Conservation (phyloP, 2,797 vertebrate genomes). For the Betta splendens region DNA sequence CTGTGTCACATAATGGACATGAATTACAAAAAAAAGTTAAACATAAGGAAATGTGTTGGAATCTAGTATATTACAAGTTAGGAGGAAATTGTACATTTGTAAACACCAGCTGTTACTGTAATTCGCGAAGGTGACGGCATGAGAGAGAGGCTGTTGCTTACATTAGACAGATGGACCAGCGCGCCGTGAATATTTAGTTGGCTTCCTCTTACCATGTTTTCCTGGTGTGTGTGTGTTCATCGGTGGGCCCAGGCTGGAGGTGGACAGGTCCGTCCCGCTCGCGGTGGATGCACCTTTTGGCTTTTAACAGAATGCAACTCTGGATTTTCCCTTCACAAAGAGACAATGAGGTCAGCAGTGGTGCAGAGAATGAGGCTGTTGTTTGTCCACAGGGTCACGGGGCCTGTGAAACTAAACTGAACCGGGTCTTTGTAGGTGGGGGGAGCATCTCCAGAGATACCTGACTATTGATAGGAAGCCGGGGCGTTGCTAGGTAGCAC, state of each 20-base stretch:
- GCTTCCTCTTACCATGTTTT: slow-evolving; percentile 79
- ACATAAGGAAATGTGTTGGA: slow-evolving; percentile 2
- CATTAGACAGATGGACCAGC: slow-evolving; percentile 29
- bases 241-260: slow-evolving; percentile 57
- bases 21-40: background rate
- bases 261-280: slow-evolving; percentile 58
- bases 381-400: slow-evolving; percentile 79
- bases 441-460: slow-evolving; percentile 81
- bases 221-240: slow-evolving; percentile 66
- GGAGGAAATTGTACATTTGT: slow-evolving; percentile 1
- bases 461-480: slow-evolving; percentile 69
- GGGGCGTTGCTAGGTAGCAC: slow-evolving; percentile 71
- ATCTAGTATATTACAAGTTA: background rate
- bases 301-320: slow-evolving; percentile 84
- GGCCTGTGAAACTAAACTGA: slow-evolving; percentile 77
- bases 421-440: slow-evolving; percentile 79
- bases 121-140: slow-evolving; percentile 6
- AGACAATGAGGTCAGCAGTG: slow-evolving; percentile 87
- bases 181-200: slow-evolving; percentile 22
- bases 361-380: slow-evolving; percentile 85
- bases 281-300: slow-evolving; percentile 66
- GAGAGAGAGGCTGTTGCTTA: slow-evolving; percentile 13
- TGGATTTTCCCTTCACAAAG: slow-evolving; percentile 85
- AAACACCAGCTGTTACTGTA: slow-evolving; percentile 29
- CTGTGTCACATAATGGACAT: slow-evolving; percentile 14